phyloP scores from a whole-genome alignment of 2,888 invertebrate genomes.

The Acanthosepion lycidas region DNA sequence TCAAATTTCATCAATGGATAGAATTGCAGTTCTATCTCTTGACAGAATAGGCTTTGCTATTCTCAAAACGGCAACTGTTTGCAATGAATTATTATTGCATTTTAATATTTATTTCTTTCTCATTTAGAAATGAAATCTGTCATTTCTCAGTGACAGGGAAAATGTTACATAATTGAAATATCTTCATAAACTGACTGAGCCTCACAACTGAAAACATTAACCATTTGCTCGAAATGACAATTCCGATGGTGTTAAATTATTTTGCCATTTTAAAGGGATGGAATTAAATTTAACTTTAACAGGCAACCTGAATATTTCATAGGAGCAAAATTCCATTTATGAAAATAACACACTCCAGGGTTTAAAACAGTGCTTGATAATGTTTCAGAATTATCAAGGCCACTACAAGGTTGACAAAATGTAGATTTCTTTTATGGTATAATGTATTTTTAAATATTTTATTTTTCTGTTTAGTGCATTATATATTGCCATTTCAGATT shows the following conservation, averaged over 20 bases:
- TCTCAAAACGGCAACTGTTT: not conserved
- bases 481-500: not conserved
- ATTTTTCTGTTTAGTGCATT: not conserved
- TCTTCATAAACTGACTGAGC: not conserved
- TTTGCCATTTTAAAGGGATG: not conserved
- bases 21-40: no score
- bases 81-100: not conserved
- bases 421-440: not conserved
- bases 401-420: not conserved
- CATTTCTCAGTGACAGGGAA: not conserved
- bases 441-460: no score
- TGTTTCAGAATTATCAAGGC: not conserved
- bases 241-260: not conserved
- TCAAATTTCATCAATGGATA: no score
- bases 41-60: no score
- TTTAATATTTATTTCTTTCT: not conserved
- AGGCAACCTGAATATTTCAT: not conserved
- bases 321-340: not conserved
- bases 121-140: not conserved
- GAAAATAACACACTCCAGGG: not conserved
- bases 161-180: not conserved
- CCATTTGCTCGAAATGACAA: not conserved
- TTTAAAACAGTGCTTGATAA: not conserved
- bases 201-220: not conserved
- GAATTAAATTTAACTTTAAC: not conserved